Evolutionary conservation across 2,888 invertebrate species (phyloP).

Genomic region (Syrphus vitripennis): DNA sequence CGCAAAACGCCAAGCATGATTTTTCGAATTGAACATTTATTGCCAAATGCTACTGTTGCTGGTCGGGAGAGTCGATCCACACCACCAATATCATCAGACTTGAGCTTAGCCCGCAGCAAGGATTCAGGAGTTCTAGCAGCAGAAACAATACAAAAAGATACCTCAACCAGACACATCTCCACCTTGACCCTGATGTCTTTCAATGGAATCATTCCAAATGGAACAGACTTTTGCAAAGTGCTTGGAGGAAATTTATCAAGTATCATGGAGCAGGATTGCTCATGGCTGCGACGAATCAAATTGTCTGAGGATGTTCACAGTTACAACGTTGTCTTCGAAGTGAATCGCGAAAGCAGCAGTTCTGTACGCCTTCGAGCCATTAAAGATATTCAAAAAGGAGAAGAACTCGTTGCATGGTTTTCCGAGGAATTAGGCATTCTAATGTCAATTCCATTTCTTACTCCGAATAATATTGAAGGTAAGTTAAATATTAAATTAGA

Average conservation of each 20-base stretch:
- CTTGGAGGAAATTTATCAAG: constrained; percentile 40
- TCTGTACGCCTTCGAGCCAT: constrained; percentile 79
- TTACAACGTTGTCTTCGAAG: constrained; percentile 81
- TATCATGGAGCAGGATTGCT: constrained; percentile 73
- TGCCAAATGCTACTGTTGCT: constrained; percentile 66
- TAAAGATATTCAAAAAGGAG: constrained; percentile 83
- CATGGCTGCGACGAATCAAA: constrained; percentile 79
- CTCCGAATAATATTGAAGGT: constrained; percentile 92
- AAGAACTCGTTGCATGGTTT: constrained; percentile 92
- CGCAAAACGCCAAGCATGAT: constrained; percentile 76
- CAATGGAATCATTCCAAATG: constrained; percentile 44
- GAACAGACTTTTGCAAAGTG: constrained; percentile 70
- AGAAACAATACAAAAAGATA: constrained; percentile 77
- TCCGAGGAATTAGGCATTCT: constrained; percentile 88
- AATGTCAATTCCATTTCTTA: constrained; percentile 89
- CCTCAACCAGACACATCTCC: constrained; percentile 74
- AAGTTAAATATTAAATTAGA: constrained; percentile 81
- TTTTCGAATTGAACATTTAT: constrained; percentile 76
- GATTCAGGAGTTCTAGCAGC: constrained; percentile 76
- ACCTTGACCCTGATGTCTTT: constrained; percentile 75
- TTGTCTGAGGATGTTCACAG: constrained; percentile 84
- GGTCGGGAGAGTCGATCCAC: constrained; percentile 38
- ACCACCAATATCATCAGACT: background rate
- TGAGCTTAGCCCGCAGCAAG: constrained; percentile 33
- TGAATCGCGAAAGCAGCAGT: constrained; percentile 72